phyloP scores from a whole-genome alignment of 2,797 vertebrate genomes.

The Urophycis tenuis region DNA sequence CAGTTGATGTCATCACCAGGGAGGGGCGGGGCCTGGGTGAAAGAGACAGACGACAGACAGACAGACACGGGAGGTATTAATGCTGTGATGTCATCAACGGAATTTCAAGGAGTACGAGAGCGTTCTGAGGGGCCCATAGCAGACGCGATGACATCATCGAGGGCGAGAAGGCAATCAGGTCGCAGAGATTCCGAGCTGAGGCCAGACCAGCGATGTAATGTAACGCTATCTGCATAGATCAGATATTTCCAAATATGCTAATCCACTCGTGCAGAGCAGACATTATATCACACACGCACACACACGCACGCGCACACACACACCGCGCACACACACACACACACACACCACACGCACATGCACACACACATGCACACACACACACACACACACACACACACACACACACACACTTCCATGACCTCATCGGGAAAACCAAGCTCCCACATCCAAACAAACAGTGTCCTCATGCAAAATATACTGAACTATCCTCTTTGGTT shows the following conservation, averaged over 20 bases:
- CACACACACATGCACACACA: not conserved
- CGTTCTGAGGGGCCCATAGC: not conserved
- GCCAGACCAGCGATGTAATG: not conserved
- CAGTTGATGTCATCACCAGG: constrained; percentile 70
- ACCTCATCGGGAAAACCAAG: not conserved
- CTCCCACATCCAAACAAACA: constrained; percentile 18
- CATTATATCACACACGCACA: not conserved
- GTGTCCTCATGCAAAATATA: constrained; percentile 10
- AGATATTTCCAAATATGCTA: not conserved
- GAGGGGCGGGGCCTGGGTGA: constrained; percentile 42
- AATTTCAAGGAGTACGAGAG: not conserved
- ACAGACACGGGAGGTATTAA: not conserved
- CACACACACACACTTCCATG: not conserved
- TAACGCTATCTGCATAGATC: not conserved
- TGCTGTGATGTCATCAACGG: constrained; percentile 20
- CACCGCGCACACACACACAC: not conserved
- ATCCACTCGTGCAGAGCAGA: not conserved
- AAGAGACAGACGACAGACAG: not conserved
- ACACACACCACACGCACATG: not conserved
- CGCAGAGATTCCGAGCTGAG: not conserved
- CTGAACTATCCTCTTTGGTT: not conserved
- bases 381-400: not conserved
- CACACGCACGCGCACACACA: not conserved
- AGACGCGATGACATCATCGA: not conserved
- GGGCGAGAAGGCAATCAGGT: not conserved